Percentiles rank a stretch among this genome's conserved stretches.
Evolutionary conservation across 2,113 vertebrate species (phyloP).

Genomic region (Nematolebias whitei): DNA sequence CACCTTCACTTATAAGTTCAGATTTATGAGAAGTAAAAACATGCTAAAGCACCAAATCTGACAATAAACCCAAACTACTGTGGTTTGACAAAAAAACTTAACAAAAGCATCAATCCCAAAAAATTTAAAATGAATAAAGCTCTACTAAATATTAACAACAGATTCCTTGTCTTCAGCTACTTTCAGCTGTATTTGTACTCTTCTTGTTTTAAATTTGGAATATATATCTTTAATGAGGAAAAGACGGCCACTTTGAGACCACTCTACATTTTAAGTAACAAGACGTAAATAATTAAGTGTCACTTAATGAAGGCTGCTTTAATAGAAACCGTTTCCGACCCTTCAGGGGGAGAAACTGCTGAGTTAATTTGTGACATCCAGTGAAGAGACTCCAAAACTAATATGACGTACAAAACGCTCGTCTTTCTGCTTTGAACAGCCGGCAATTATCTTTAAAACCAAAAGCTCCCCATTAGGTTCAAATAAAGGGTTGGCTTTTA

Average conservation of each 20-base stretch:
- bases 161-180: neutral
- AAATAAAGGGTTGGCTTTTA: neutral
- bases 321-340: slow-evolving; percentile 5
- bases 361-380: neutral
- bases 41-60: neutral
- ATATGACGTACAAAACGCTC: neutral
- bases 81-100: neutral
- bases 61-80: neutral
- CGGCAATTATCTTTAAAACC: neutral
- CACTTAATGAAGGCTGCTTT: slow-evolving; percentile 25
- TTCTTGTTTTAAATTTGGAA: slow-evolving; percentile 8
- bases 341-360: neutral
- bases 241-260: slow-evolving; percentile 12
- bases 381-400: slow-evolving; percentile 7
- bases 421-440: no score
- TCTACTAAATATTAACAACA: neutral
- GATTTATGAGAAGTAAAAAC: neutral
- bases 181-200: slow-evolving; percentile 6
- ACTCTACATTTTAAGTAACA: slow-evolving; percentile 36
- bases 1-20: neutral
- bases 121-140: no score
- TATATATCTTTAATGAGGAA: slow-evolving; percentile 32
- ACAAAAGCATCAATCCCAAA: no score
- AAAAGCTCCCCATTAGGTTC: neutral
- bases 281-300: slow-evolving; percentile 40